Percentiles rank a stretch among this genome's conserved stretches.
These are phyloP conservation scores for Alosa alosa DNA, from an alignment of 2,113 vertebrate genomes.

Conservation along the genomic window DNA sequence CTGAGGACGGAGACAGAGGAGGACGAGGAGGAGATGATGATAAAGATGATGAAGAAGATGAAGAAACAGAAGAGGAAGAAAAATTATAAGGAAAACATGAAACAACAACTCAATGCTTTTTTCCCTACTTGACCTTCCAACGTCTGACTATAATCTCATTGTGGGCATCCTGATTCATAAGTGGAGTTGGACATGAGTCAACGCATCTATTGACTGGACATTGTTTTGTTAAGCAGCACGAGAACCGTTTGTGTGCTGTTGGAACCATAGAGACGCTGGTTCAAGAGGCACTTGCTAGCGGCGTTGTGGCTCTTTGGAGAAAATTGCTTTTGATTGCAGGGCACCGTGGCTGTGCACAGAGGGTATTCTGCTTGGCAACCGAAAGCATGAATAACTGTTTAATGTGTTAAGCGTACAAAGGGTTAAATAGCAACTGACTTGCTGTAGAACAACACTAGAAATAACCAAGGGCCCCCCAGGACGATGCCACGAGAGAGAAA, in stretches of 20 bases:
- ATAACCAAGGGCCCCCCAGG: background rate
- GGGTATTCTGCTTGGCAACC: background rate
- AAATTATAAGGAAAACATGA: background rate
- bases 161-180: background rate
- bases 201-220: background rate
- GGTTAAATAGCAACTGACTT: background rate
- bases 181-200: background rate
- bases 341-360: background rate
- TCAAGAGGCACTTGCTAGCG: background rate
- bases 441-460: background rate
- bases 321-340: constrained; percentile 9
- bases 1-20: constrained; percentile 57
- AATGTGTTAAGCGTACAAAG: background rate
- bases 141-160: background rate
- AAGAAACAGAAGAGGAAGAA: background rate
- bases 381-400: background rate
- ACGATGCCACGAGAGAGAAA: background rate
- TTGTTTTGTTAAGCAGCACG: background rate
- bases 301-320: background rate
- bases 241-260: background rate
- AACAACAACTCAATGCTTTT: background rate
- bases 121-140: background rate
- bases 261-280: background rate
- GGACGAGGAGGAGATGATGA: background rate
- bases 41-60: background rate